phyloP scores from a whole-genome alignment of 2,113 vertebrate genomes.

The Mellivora capensis region DNA sequence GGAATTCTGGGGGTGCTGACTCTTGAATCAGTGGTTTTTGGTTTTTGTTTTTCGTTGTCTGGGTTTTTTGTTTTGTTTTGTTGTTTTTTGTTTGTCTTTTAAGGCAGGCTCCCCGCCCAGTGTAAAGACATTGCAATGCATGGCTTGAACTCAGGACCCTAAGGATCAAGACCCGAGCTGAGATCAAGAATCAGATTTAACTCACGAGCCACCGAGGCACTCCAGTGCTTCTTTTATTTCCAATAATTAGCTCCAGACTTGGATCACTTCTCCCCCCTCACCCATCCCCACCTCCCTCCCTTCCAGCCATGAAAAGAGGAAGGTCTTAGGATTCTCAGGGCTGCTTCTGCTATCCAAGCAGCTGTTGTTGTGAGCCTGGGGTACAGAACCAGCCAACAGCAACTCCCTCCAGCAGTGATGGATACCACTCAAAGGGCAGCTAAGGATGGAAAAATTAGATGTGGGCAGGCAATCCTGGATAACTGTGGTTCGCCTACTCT shows the following conservation, averaged over 20 bases:
- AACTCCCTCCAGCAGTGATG: background rate
- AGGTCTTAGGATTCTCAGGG: background rate
- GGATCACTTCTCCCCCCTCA: background rate
- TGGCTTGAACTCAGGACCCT: background rate
- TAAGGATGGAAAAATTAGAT: background rate
- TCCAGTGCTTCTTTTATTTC: background rate
- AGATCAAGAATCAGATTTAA: background rate
- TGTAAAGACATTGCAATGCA: background rate
- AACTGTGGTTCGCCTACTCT: background rate
- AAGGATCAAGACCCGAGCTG: background rate
- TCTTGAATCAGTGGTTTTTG: background rate
- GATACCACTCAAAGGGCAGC: background rate
- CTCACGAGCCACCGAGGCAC: background rate
- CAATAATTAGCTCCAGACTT: background rate
- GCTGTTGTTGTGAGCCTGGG: background rate
- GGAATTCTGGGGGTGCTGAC: background rate
- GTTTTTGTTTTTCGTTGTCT: too few relatives aligned
- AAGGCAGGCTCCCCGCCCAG: background rate
- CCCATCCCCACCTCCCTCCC: background rate
- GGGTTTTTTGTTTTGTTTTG: background rate
- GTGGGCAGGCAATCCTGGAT: background rate
- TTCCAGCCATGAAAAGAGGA: background rate
- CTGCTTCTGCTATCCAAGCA: background rate
- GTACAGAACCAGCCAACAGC: background rate
- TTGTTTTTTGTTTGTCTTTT: too few relatives aligned